Percentiles rank a stretch among this genome's conserved stretches.
These are phyloP conservation scores for Ceratotherium simum DNA, from an alignment of 2,113 vertebrate species.

Conservation along the genomic window DNA sequence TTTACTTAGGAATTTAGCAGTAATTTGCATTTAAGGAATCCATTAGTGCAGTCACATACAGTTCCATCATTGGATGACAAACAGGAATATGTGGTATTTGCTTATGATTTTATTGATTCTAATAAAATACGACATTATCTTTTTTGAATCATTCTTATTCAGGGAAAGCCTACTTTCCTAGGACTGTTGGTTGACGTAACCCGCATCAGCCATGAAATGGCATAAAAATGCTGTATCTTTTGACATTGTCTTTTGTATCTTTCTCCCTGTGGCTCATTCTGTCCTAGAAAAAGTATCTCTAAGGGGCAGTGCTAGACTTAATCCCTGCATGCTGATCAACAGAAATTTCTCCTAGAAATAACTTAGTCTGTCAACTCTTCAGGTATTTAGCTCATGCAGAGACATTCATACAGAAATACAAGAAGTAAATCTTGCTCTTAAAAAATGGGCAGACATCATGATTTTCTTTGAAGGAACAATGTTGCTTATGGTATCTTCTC, in stretches of 20 bases:
- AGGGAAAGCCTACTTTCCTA: constrained; percentile 16
- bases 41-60: constrained; percentile 65
- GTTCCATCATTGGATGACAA: constrained; percentile 11
- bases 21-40: constrained; percentile 82
- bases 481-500: not conserved
- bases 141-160: constrained; percentile 55
- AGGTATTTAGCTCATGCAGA: not conserved
- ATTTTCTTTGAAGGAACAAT: not conserved
- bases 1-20: constrained; percentile 83
- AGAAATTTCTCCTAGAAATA: constrained; percentile 52
- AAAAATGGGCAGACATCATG: not conserved
- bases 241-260: not conserved
- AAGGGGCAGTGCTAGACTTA: not conserved
- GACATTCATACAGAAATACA: not conserved
- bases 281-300: not conserved
- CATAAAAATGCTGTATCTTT: not conserved
- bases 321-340: not conserved
- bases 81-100: constrained; percentile 65
- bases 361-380: not conserved
- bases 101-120: constrained; percentile 73
- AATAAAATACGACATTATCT: constrained; percentile 40
- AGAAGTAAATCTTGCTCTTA: not conserved
- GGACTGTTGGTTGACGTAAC: not conserved
- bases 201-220: not conserved
- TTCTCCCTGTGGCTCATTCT: constrained; percentile 43